These are phyloP conservation scores for Apodemia hepburni DNA, from an alignment of 2,888 invertebrate species.

Conservation along the genomic window DNA sequence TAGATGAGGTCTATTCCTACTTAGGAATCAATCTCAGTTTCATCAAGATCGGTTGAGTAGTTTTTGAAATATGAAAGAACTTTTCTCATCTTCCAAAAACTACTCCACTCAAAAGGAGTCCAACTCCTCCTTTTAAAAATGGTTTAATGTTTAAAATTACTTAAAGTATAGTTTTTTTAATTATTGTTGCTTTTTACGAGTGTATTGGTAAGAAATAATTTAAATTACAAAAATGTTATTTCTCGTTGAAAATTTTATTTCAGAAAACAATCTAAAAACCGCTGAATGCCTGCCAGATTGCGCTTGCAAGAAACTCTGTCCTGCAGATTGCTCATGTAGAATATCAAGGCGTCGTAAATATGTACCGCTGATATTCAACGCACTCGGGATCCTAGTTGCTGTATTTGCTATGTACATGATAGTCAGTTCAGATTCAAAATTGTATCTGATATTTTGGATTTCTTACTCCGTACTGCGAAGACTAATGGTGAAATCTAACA, in stretches of 20 bases:
- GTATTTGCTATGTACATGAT: conserved; percentile 60
- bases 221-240: no score
- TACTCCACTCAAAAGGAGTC: no score
- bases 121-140: no score
- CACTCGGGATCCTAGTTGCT: conserved; percentile 55
- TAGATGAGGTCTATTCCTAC: no score
- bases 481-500: conserved; percentile 46
- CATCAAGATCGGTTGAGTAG: no score
- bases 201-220: no score
- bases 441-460: conserved; percentile 66
- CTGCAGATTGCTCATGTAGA: conserved; percentile 47
- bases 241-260: conserved; percentile 24
- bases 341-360: conserved; percentile 27
- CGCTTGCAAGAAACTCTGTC: conserved; percentile 39
- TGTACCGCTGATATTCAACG: conserved; percentile 45
- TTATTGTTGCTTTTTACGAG: neutral
- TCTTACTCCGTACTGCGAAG: conserved; percentile 59
- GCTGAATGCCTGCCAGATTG: conserved; percentile 34
- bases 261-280: conserved; percentile 43
- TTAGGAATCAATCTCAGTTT: no score
- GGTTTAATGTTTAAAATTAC: no score
- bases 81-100: no score
- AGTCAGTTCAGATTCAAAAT: conserved; percentile 56
- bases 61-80: no score
- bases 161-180: no score